Evolutionary conservation across 2,113 vertebrate species (phyloP), one percentile per base, ranked within the genome.

Genomic region (Rhinoderma darwinii): DNA sequence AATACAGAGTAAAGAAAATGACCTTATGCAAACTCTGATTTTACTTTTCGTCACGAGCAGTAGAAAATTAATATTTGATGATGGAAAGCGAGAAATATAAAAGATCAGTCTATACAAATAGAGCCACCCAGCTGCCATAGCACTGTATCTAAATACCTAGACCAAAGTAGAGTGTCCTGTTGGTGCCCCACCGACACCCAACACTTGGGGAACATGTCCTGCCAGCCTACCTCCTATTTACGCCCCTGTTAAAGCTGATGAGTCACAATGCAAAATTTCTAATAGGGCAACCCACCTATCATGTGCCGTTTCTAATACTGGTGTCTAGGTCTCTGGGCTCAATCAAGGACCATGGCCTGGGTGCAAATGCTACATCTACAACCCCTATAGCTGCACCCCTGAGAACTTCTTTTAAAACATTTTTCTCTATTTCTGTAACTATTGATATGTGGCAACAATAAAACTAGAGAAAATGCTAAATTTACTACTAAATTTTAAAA

Each of bases 1-100:
- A 73, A 82, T 74, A 82, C 51, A 75, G 66, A 86, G 63, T 9
- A 75, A 87, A 87, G 37, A 80, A 66, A 86, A 59, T 63, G 78
- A 32, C 76, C 79, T 75, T 63, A 82, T 77, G 78, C 39, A 75
- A 63, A 82, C 70, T 82, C 25, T 74, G 25, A 74, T 82, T 82
- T 73, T 56, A 74, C 51, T 61, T 39, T 75, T 41, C 27, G 25
- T 75, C 74, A 27, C 5, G 12, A 47, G 20, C 27, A 41, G 47
- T 63, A 6, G 77, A 66, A 74, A 63, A 25, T 22, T 11, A 30
- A 14, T 37, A 37, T 32, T 61, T 78, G 12, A 59, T 43, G 47
- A 39, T 44, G 72, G 14, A 50, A 76, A 27, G 4, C 25, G 6
- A 73, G 68, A 66, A 50, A 37, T 27, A 37, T 27, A 18, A 44